Evolutionary conservation across 2,888 invertebrate species (phyloP), one percentile per base, ranked within the genome.

Genomic region (Hoplodrina blanda): DNA sequence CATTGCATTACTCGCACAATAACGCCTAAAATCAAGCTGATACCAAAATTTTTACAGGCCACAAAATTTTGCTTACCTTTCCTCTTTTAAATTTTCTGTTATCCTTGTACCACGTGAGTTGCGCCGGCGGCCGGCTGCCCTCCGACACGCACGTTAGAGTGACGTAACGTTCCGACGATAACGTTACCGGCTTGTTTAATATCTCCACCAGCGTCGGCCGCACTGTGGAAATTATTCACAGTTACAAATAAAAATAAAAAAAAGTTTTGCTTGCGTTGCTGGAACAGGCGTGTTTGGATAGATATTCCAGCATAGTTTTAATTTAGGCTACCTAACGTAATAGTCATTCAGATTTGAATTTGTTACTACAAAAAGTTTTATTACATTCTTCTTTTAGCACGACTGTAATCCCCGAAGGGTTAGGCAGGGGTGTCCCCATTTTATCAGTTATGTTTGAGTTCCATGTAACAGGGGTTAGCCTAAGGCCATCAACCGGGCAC

Each of bases 101-200:
- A 90, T 98, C 98, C 90, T 98, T 97, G 89, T 97, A 97, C 99
- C 98, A 99, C 69, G 97, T 97, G 88, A 99, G 97, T 84, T 97
- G 97, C 46, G 99, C 98, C 81, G 97, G 97, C 37, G 99, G 98
- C 87, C 98, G 97, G 69, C 99, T 99, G 56, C 99, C 99, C 83
- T 97, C 97, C 61, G 98, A 97, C 89, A 98, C 97, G 93, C 99
- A 99, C 70, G 97, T 97, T 84, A 99, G 96, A 86, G 97, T 97
- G 90, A 98, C 98, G 87, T 97, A 97, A 89, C 97, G 97, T 86
- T 98, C 97, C 13, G 98, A 98, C 71, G 98, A 97, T 94, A 99
- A 96, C 85, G 97, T 97, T 86, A 96, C 95, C 66, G 98, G 98
- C 92, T 98, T 98, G 88, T 97, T 97, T 82, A 97, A 95, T 86